A percentile compares a stretch with the other conserved stretches of the same genome.
Conservation (phyloP, 2,797 vertebrate genomes). For the Sardinella longiceps region DNA sequence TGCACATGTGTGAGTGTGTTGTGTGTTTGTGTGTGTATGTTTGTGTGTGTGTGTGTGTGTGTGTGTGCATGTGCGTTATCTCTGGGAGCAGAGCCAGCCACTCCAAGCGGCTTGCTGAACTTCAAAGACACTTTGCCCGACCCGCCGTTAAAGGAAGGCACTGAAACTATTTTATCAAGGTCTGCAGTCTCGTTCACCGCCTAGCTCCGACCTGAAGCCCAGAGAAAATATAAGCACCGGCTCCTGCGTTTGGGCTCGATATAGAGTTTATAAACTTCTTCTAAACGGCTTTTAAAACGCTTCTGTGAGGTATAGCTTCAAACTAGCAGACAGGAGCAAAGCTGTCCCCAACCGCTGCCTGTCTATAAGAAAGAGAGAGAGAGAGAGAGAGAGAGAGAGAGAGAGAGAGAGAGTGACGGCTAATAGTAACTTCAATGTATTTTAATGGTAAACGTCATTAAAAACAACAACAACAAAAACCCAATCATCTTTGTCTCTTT, state of each 20-base stretch:
- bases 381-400: background rate
- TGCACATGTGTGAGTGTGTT: background rate
- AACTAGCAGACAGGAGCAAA: background rate
- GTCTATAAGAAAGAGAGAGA: too few species aligned
- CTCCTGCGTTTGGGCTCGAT: background rate
- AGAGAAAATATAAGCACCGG: background rate
- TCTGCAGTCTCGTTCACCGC: background rate
- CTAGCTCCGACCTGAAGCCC: background rate
- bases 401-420: background rate
- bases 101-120: background rate
- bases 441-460: too few species aligned
- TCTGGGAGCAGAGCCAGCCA: conserved; percentile 15
- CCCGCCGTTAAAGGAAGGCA: background rate
- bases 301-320: background rate
- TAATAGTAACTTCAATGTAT: background rate
- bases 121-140: background rate
- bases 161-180: conserved; percentile 1
- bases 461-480: too few species aligned
- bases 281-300: background rate
- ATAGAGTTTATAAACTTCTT: background rate
- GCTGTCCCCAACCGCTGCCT: too few species aligned
- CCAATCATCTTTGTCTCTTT: background rate
- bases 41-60: background rate
- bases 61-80: background rate
- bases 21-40: background rate